Evolutionary conservation across 1,140 invertebrate species (phyloP).

Genomic region (Probaryconus sp.): DNA sequence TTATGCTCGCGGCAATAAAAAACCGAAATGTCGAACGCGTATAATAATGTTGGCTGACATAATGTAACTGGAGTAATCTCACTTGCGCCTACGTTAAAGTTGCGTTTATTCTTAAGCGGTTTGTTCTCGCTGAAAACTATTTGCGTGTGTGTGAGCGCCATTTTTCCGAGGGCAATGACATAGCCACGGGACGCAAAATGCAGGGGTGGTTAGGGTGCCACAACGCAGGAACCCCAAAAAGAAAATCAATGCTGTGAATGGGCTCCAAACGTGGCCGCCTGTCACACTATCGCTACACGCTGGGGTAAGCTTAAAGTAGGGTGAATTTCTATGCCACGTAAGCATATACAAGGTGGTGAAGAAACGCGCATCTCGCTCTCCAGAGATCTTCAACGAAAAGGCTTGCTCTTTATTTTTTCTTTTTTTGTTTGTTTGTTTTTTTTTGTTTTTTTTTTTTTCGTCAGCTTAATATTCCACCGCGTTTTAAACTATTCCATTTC

Average conservation of each 20-base stretch:
- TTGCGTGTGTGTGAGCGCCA: constrained; percentile 40
- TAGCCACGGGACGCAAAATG: constrained; percentile 55
- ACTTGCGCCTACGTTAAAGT: constrained; percentile 24
- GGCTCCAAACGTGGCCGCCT: constrained; percentile 66
- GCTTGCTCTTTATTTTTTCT: constrained; percentile 46
- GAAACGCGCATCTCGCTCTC: constrained; percentile 58
- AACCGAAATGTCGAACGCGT: neutral
- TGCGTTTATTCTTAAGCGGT: constrained; percentile 36
- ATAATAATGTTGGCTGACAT: neutral
- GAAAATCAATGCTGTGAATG: constrained; percentile 74
- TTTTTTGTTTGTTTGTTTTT: constrained; percentile 12
- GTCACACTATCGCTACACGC: constrained; percentile 66
- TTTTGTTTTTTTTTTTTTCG: neutral
- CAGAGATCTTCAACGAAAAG: constrained; percentile 45
- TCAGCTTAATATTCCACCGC: constrained; percentile 41
- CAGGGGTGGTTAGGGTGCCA: constrained; percentile 56
- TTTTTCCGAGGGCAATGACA: constrained; percentile 70
- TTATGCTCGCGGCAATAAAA: too few species aligned
- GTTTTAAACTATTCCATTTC: constrained; percentile 35
- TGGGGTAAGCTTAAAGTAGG: constrained; percentile 66
- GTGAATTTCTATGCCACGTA: constrained; percentile 71
- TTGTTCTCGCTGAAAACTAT: constrained; percentile 38
- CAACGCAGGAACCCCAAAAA: constrained; percentile 66
- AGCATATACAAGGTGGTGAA: constrained; percentile 66
- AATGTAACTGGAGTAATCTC: neutral